Percentiles rank a stretch among this genome's conserved stretches.
Conservation (phyloP, 2,888 invertebrate genomes). For the Leptarthrus brevirostris region DNA sequence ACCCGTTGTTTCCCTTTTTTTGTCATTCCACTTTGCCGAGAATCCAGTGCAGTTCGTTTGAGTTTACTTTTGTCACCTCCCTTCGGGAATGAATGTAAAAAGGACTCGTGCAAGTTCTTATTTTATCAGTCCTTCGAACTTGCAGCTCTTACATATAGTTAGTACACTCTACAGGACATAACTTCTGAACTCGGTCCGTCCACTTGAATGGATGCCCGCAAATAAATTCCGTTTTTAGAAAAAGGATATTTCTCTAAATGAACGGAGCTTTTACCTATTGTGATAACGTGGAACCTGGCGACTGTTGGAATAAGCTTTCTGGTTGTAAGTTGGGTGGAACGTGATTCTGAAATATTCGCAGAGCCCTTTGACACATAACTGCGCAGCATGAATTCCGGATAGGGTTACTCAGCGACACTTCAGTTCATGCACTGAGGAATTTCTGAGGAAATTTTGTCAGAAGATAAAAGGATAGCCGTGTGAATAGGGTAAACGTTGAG, state of each 20-base stretch:
- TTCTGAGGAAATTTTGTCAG: background rate
- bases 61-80: constrained; percentile 10
- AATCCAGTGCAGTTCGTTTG: too few relatives aligned
- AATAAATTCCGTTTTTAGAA: constrained; percentile 21
- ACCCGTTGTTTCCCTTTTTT: constrained; percentile 23
- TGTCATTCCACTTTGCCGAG: background rate
- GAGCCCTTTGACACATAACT: background rate
- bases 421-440: background rate
- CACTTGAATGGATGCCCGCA: constrained; percentile 9
- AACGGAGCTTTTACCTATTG: constrained; percentile 31
- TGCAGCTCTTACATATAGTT: background rate
- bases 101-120: constrained; percentile 25
- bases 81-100: constrained; percentile 18
- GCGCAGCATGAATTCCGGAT: background rate
- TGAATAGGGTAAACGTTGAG: background rate
- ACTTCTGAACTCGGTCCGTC: background rate
- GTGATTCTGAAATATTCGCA: background rate
- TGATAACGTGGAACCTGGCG: constrained; percentile 3
- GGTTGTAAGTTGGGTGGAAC: constrained; percentile 6
- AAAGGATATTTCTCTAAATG: background rate
- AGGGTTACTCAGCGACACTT: background rate
- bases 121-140: background rate
- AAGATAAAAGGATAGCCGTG: background rate
- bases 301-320: background rate
- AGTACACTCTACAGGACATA: background rate